These are phyloP conservation scores for Phania funesta DNA, from an alignment of 2,888 invertebrate species.

Conservation along the genomic window DNA sequence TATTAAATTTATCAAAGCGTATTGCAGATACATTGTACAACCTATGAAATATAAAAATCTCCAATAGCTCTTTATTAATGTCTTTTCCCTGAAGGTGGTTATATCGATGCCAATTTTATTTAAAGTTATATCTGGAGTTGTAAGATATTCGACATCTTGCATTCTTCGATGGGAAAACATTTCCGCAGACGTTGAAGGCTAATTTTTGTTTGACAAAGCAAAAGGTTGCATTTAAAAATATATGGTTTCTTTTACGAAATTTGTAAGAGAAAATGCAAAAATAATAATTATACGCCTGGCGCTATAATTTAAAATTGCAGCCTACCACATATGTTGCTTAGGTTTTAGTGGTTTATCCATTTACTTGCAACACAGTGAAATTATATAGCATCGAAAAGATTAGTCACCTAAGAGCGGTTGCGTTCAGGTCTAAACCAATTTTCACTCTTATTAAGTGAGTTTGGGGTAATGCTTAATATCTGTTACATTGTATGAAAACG, in stretches of 20 bases:
- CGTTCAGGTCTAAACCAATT: too few relatives aligned
- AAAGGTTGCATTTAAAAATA: background rate
- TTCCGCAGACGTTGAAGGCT: background rate
- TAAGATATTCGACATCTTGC: constrained; percentile 44
- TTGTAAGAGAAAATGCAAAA: constrained; percentile 1
- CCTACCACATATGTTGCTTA: too few relatives aligned
- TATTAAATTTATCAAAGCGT: constrained; percentile 35
- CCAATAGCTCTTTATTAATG: constrained; percentile 5
- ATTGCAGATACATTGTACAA: constrained; percentile 46
- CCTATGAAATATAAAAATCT: constrained; percentile 16
- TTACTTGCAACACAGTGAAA: too few relatives aligned
- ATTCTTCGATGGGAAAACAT: constrained; percentile 16
- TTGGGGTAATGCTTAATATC: too few relatives aligned
- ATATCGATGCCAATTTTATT: constrained; percentile 42
- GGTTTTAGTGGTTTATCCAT: too few relatives aligned
- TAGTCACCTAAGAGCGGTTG: too few relatives aligned
- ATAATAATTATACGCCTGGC: constrained; percentile 26
- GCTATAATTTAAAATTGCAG: background rate
- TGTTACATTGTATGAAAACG: too few relatives aligned
- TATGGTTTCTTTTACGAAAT: constrained; percentile 5
- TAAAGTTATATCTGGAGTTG: constrained; percentile 5
- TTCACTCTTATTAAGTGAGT: too few relatives aligned
- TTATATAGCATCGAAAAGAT: too few relatives aligned
- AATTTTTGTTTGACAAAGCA: background rate
- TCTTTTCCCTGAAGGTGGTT: background rate